Evolutionary conservation across 2,888 invertebrate species (phyloP).

Genomic region (Coremacera marginata): DNA sequence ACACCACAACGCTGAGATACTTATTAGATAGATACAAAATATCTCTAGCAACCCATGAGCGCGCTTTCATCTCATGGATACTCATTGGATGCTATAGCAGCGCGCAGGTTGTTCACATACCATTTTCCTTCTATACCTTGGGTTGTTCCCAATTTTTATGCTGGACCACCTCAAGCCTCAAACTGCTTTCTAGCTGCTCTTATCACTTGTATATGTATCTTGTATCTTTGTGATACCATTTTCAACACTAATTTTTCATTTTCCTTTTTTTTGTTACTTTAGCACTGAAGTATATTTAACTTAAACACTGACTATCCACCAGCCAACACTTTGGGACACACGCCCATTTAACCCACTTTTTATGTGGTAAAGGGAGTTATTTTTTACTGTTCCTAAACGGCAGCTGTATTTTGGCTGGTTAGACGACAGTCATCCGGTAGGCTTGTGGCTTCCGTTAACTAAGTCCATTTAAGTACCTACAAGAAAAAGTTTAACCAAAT

Average conservation of each 20-base stretch:
- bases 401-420: background rate
- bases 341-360: constrained; percentile 50
- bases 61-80: constrained; percentile 28
- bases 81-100: constrained; percentile 22
- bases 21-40: background rate
- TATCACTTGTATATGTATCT: constrained; percentile 45
- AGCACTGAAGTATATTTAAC: constrained; percentile 18
- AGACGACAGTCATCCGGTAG: background rate
- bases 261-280: background rate
- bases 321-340: background rate
- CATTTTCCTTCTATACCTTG: too few species aligned
- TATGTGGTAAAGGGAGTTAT: background rate
- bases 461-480: constrained; percentile 5
- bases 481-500: constrained; percentile 26
- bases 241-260: constrained; percentile 14
- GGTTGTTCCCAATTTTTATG: background rate
- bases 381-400: background rate
- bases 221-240: constrained; percentile 36
- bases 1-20: background rate
- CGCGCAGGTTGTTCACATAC: background rate
- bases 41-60: background rate
- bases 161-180: background rate
- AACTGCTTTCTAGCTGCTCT: constrained; percentile 1
- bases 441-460: constrained; percentile 8
- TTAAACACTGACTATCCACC: background rate